Percentiles rank a stretch among this genome's conserved stretches.
Evolutionary conservation across 2,113 vertebrate genomes (phyloP).

Genomic region (Boleophthalmus pectinirostris): DNA sequence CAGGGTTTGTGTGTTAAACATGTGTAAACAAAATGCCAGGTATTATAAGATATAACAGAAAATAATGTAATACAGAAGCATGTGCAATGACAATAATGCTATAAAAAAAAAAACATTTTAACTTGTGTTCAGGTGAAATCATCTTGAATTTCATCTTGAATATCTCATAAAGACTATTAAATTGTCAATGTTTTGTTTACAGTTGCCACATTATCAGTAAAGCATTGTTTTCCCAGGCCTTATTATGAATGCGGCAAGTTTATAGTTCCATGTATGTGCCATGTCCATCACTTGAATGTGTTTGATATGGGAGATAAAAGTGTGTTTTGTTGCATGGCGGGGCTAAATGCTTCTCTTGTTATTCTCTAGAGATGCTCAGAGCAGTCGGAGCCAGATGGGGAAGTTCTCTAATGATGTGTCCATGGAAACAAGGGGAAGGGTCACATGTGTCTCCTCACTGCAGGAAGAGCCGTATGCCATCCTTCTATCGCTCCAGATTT

Average conservation of each 20-base stretch:
- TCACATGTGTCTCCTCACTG: conserved; percentile 64
- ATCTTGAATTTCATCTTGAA: too few relatives aligned
- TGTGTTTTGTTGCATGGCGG: conserved; percentile 15
- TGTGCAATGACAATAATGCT: too few relatives aligned
- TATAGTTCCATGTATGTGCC: not conserved
- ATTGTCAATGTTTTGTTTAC: too few relatives aligned
- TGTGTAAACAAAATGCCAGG: too few relatives aligned
- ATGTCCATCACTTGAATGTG: not conserved
- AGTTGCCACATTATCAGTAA: not conserved
- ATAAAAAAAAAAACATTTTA: too few relatives aligned
- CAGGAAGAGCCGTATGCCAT: conserved; percentile 46
- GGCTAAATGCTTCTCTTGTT: conserved; percentile 54
- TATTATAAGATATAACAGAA: too few relatives aligned
- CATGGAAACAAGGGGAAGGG: conserved; percentile 75
- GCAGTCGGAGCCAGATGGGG: conserved; percentile 64
- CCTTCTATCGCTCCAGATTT: conserved; percentile 24
- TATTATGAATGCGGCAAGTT: too few relatives aligned
- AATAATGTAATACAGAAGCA: too few relatives aligned
- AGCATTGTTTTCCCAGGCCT: not conserved
- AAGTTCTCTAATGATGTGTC: conserved; percentile 74
- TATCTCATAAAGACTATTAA: too few relatives aligned
- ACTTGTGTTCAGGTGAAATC: too few relatives aligned
- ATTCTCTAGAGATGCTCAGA: conserved; percentile 53
- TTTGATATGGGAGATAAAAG: conserved; percentile 4
- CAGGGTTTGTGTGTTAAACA: too few relatives aligned